These are phyloP conservation scores for Sinosuthora webbiana DNA, from an alignment of 2,113 vertebrate genomes.

Conservation along the genomic window DNA sequence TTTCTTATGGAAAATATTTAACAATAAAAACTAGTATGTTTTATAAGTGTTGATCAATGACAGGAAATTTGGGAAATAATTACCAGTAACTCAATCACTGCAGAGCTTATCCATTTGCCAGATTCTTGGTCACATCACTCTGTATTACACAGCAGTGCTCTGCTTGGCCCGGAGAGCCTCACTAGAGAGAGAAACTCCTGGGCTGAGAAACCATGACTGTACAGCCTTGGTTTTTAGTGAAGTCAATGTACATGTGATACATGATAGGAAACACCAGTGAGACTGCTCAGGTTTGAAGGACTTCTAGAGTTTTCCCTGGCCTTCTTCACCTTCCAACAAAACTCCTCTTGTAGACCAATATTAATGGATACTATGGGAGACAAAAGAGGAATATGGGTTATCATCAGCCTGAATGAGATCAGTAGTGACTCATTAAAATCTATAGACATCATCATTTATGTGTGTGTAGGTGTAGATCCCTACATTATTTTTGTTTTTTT, in stretches of 20 bases:
- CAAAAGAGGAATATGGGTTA: not conserved
- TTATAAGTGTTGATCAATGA: not conserved
- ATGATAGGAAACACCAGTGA: not conserved
- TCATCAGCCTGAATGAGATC: not conserved
- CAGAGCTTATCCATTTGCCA: not conserved
- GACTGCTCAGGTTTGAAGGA: not conserved
- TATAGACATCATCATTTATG: not conserved
- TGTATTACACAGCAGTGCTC: not conserved
- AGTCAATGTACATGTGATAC: not conserved
- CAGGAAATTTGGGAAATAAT: not conserved
- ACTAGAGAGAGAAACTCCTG: not conserved
- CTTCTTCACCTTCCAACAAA: not conserved
- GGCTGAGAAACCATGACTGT: not conserved
- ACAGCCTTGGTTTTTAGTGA: not conserved
- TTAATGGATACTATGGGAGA: not conserved
- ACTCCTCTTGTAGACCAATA: not conserved
- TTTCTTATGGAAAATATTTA: not conserved
- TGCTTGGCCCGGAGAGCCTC: not conserved
- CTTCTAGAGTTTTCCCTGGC: not conserved
- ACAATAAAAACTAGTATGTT: not conserved
- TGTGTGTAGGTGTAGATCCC: not conserved
- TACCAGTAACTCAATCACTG: not conserved
- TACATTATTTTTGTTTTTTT: too few relatives aligned
- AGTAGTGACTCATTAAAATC: not conserved
- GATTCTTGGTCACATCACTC: not conserved